Evolutionary conservation across 2,113 vertebrate genomes (phyloP).

Genomic region (Phaethon lepturus): DNA sequence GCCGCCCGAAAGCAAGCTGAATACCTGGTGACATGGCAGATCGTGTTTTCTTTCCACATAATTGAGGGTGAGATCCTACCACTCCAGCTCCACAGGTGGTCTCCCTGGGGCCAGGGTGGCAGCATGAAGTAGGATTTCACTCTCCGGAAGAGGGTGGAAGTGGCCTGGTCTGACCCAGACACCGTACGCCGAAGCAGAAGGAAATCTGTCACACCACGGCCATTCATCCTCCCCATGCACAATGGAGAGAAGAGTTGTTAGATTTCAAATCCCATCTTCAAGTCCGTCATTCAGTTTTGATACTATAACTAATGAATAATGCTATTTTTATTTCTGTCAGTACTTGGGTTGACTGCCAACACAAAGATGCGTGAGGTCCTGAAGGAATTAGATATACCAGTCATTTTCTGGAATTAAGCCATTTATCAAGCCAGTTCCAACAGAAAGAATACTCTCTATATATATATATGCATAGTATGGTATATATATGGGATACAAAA

Average conservation of each 20-base stretch:
- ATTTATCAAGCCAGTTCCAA: neutral
- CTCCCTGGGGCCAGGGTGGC: neutral
- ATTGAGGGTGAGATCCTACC: neutral
- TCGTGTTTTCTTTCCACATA: neutral
- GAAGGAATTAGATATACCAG: neutral
- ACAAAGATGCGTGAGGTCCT: neutral
- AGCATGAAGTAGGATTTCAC: neutral
- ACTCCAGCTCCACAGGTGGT: neutral
- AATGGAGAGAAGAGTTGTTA: neutral
- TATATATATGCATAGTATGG: neutral
- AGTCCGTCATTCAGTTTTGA: neutral
- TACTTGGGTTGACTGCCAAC: neutral
- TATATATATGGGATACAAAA: neutral
- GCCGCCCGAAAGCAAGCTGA: neutral
- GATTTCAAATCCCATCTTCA: neutral
- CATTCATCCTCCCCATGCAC: neutral
- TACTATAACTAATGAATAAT: neutral
- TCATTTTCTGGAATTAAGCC: neutral
- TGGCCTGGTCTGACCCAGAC: neutral
- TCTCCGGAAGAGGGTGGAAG: neutral
- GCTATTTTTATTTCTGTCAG: neutral
- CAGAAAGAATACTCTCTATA: neutral
- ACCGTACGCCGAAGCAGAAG: neutral
- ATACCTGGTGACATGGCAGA: neutral
- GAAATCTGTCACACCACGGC: accelerated